Evolutionary conservation across 2,888 invertebrate genomes (phyloP).

Genomic region (Erannis defoliaria): DNA sequence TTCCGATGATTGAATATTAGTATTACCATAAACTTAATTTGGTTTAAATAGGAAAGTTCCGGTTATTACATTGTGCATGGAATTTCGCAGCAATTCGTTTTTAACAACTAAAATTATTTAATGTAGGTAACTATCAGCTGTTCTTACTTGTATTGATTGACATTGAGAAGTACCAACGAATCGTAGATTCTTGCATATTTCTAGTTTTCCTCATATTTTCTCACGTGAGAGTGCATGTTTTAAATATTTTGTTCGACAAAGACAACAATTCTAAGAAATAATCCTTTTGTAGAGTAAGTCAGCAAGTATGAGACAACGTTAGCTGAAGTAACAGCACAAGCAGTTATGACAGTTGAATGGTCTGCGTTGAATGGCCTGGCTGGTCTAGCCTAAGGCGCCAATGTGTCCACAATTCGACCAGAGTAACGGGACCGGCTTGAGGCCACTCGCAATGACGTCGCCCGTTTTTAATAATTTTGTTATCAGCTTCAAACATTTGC

Average conservation of each 20-base stretch:
- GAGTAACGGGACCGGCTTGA: constrained; percentile 24
- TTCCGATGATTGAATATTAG: constrained; percentile 20
- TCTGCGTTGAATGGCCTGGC: constrained; percentile 21
- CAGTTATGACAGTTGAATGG: constrained; percentile 36
- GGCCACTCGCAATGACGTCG: constrained; percentile 32
- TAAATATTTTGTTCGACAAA: background rate
- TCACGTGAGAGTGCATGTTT: too few relatives aligned
- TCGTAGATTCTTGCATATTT: background rate
- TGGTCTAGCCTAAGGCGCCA: constrained; percentile 19
- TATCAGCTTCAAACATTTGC: constrained; percentile 25
- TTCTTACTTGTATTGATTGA: too few relatives aligned
- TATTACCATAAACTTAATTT: constrained; percentile 12
- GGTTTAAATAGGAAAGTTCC: background rate
- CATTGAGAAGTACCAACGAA: background rate
- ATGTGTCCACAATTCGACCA: constrained; percentile 35
- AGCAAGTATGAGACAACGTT: background rate
- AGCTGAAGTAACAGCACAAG: constrained; percentile 11
- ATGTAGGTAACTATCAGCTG: background rate
- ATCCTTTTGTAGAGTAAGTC: constrained; percentile 7
- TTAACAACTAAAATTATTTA: background rate
- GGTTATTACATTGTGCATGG: background rate
- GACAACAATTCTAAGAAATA: background rate
- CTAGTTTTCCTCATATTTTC: background rate
- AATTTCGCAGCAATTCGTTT: background rate
- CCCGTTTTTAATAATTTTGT: constrained; percentile 27